These are phyloP conservation scores for Vulpes ferrilata DNA, from an alignment of 2,113 vertebrate genomes.

Conservation along the genomic window DNA sequence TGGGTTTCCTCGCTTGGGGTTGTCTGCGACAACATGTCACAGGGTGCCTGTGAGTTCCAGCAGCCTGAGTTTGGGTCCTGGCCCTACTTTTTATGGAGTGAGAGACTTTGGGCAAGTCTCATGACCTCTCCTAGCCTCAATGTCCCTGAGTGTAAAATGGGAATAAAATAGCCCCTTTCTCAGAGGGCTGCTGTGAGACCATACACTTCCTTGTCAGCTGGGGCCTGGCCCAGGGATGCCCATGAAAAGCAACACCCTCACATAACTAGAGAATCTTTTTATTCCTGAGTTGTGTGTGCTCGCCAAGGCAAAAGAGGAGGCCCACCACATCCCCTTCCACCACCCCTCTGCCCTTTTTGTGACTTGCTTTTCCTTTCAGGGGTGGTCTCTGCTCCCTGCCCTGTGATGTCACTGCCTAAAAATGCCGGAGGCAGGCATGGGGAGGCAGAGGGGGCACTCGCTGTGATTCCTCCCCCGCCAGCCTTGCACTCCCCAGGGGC, in stretches of 20 bases:
- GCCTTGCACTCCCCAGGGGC: neutral
- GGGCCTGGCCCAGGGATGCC: neutral
- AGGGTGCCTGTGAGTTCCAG: neutral
- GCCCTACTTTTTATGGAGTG: neutral
- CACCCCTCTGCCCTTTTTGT: neutral
- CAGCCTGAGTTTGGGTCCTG: neutral
- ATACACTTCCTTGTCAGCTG: fast-evolving
- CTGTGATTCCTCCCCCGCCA: neutral
- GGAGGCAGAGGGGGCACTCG: neutral
- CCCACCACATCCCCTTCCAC: neutral
- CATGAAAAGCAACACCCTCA: neutral
- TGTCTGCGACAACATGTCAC: neutral
- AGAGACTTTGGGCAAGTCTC: neutral
- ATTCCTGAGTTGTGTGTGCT: neutral
- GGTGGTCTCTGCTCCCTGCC: conserved; percentile 55
- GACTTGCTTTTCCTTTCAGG: conserved; percentile 57
- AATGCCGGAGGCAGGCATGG: neutral
- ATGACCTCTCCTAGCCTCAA: neutral
- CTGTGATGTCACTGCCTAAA: conserved; percentile 53
- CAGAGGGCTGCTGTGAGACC: fast-evolving
- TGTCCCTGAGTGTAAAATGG: neutral
- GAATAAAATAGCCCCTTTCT: neutral
- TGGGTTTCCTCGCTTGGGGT: neutral
- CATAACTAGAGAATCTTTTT: neutral
- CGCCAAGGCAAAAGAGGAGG: conserved; percentile 63